Evolutionary conservation across 2,113 vertebrate genomes (phyloP), one percentile per base, ranked within the genome.

Genomic region (Pygoscelis antarcticus): DNA sequence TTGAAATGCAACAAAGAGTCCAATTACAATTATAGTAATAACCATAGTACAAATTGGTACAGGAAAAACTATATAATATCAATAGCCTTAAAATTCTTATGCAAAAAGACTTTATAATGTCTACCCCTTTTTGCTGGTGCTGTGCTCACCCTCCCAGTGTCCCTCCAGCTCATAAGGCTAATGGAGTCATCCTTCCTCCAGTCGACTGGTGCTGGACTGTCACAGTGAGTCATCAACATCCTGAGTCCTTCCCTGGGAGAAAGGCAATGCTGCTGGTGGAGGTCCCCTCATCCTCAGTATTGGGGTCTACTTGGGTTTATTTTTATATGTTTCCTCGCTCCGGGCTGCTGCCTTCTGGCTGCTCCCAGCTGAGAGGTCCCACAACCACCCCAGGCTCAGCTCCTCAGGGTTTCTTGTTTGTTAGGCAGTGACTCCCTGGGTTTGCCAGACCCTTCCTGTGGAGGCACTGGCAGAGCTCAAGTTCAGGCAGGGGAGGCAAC

Each of bases 161-260:
- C 15, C 22, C 15, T 38, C 5, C 22, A 64, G 51, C 21, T 72
- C 21, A 12, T 34, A 51, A 58, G 22, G 32, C 8, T 8, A 65
- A 44, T 16, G 12, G 42, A 40, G 36, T 5, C 14, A 78, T 29
- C 36, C 15, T 27, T 57, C 10, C 22, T 49, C 11, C 21, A 71
- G 17, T 7, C 12, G 21, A 36, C 21, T 19, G 42, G 30, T 51
- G 21, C 15, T 42, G 49, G 26, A 10, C 25, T 32, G 30, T 55
- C 55, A 60, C 32, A 76, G 22, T 0, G 1, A n/a, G 29, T n/a
- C 29, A 26, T 10, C 0, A 1, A 26, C 23, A 0, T 36, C 46
- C 65, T 10, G 13, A 40, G 20, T 10, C 8, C 13, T 4, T 44
- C 47, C 42, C n/a, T 46, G 27, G 34, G 5, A 71, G 17, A 62